Evolutionary conservation across 2,888 invertebrate species (phyloP).

Genomic region (Melieria picta): DNA sequence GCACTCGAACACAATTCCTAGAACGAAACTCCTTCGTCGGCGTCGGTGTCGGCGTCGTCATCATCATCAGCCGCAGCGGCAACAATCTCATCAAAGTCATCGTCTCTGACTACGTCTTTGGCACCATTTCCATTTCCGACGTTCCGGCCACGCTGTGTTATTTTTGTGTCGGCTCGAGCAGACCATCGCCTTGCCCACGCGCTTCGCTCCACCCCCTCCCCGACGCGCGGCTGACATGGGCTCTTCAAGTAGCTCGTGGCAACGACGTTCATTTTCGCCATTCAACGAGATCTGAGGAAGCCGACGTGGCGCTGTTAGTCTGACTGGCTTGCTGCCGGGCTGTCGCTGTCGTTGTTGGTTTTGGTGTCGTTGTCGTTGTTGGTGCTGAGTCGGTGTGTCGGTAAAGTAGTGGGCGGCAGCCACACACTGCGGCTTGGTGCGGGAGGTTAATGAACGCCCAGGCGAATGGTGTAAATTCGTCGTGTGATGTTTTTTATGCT

Average conservation of each 20-base stretch:
- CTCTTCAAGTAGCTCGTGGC: constrained; percentile 7
- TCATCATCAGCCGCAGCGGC: constrained; percentile 9
- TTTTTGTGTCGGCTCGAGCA: neutral
- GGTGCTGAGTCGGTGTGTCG: neutral
- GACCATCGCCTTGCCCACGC: constrained; percentile 14
- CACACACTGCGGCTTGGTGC: neutral
- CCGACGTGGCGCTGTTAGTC: constrained; percentile 1
- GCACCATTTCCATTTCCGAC: no score
- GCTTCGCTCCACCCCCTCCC: neutral
- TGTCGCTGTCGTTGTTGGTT: neutral
- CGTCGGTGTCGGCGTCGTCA: constrained; percentile 14
- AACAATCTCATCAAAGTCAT: neutral
- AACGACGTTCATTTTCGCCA: neutral
- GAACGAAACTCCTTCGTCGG: neutral
- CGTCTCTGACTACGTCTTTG: neutral
- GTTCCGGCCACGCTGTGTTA: no score
- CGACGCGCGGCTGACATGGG: neutral
- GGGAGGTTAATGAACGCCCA: constrained; percentile 32
- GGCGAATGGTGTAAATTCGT: constrained; percentile 30
- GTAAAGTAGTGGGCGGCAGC: neutral
- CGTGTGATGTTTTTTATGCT: constrained; percentile 32
- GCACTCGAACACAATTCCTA: constrained; percentile 42
- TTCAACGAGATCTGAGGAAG: constrained; percentile 18
- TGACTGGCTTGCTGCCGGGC: neutral
- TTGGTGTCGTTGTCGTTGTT: no score